Percentiles rank a stretch among this genome's conserved stretches.
These are phyloP conservation scores for Pelobates fuscus DNA, from an alignment of 2,113 vertebrate species.

Conservation along the genomic window DNA sequence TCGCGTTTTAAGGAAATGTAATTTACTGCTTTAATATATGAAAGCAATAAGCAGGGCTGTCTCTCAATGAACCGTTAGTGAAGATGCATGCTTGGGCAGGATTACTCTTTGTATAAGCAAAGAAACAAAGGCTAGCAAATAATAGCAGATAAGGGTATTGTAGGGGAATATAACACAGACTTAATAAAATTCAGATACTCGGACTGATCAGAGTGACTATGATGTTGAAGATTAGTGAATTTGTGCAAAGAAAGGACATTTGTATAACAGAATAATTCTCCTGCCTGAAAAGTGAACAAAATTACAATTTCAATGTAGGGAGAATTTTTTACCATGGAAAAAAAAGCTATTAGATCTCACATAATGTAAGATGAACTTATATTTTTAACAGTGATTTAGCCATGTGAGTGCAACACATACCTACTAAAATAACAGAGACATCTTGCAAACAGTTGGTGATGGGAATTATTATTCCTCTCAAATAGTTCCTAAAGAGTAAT, in stretches of 20 bases:
- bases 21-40: constrained; percentile 46
- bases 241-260: background rate
- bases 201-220: background rate
- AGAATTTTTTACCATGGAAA: too few relatives aligned
- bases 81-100: constrained; percentile 36
- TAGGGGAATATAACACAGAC: background rate
- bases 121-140: constrained; percentile 10
- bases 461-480: too few relatives aligned
- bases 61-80: constrained; percentile 33
- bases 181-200: constrained; percentile 15
- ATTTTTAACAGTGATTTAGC: too few relatives aligned
- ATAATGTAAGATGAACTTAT: too few relatives aligned
- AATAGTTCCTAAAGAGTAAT: too few relatives aligned
- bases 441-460: too few relatives aligned
- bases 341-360: too few relatives aligned
- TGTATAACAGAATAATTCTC: background rate
- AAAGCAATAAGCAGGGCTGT: constrained; percentile 39
- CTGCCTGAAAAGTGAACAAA: too few relatives aligned
- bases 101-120: background rate
- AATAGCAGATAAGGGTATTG: constrained; percentile 34
- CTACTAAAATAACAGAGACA: too few relatives aligned
- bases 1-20: constrained; percentile 18
- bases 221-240: background rate
- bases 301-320: too few relatives aligned
- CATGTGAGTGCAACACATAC: too few relatives aligned